A percentile compares a stretch with the other conserved stretches of the same genome.
Conservation (phyloP, 2,113 vertebrate species). For the Cygnus atratus region DNA sequence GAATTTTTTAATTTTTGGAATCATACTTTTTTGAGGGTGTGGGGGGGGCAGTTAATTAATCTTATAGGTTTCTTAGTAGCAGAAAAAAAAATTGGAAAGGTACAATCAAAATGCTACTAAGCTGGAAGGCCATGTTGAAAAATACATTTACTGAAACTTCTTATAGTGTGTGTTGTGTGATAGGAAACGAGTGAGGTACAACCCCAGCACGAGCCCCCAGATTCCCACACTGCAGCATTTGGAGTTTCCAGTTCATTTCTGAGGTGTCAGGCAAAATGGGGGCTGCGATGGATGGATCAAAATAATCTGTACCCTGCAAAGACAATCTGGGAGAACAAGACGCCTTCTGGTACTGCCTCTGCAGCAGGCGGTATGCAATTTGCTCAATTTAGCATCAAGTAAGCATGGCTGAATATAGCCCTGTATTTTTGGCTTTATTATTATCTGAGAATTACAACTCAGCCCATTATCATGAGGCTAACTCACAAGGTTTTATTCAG, state of each 20-base stretch:
- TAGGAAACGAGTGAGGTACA: not conserved
- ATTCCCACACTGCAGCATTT: not conserved
- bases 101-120: not conserved
- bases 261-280: slow-evolving; percentile 16
- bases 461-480: slow-evolving; percentile 19
- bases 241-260: not conserved
- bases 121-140: not conserved
- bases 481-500: slow-evolving; percentile 16
- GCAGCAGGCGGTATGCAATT: not conserved
- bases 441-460: slow-evolving; percentile 14
- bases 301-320: not conserved
- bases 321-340: slow-evolving; percentile 7
- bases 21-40: not conserved
- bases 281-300: not conserved
- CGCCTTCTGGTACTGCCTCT: slow-evolving; percentile 31
- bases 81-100: not conserved
- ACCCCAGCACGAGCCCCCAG: not conserved
- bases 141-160: not conserved
- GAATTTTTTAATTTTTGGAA: not conserved
- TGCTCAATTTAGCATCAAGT: slow-evolving; percentile 32
- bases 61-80: not conserved
- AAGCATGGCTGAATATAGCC: slow-evolving; percentile 32
- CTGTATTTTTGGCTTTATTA: not conserved
- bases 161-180: fast-evolving
- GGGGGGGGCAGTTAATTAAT: not conserved